These are phyloP conservation scores for Drosophila mauritiana DNA, from an alignment of 1,140 invertebrate species.

Conservation along the genomic window DNA sequence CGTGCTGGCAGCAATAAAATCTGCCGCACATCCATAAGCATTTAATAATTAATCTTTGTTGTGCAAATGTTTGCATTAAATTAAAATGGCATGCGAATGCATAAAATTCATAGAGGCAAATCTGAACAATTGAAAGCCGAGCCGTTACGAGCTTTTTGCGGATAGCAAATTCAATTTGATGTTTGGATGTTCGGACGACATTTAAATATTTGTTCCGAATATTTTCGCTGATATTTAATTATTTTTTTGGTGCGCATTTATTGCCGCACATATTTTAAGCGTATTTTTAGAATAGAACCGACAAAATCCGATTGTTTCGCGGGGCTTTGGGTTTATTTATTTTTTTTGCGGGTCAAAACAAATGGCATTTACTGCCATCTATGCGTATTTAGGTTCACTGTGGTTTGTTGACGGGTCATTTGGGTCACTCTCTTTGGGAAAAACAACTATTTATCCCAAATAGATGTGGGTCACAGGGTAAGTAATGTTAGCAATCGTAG, in stretches of 20 bases:
- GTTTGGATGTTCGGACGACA: conserved; percentile 23
- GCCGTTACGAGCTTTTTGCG: conserved; percentile 42
- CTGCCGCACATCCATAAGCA: conserved; percentile 13
- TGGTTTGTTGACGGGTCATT: conserved; percentile 35
- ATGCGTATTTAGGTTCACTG: conserved; percentile 27
- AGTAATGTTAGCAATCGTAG: conserved; percentile 34
- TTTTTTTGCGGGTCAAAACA: conserved; percentile 21
- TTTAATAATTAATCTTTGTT: conserved; percentile 68
- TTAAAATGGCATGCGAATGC: conserved; percentile 63
- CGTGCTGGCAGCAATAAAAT: conserved; percentile 30
- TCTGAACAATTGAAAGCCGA: conserved; percentile 48
- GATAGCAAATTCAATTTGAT: conserved; percentile 64
- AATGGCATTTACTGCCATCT: conserved; percentile 47
- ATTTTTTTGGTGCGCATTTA: conserved; percentile 52
- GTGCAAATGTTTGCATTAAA: conserved; percentile 71
- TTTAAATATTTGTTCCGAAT: conserved; percentile 65
- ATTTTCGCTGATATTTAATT: conserved; percentile 63
- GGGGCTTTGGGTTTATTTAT: conserved; percentile 34
- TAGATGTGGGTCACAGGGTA: conserved; percentile 45
- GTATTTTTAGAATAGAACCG: conserved; percentile 3
- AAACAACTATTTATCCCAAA: conserved; percentile 21
- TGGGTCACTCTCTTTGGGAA: conserved; percentile 32
- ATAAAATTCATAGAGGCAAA: conserved; percentile 25
- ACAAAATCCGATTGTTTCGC: conserved; percentile 58
- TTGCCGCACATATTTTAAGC: conserved; percentile 23